Evolutionary conservation across 2,888 invertebrate species (phyloP).

Genomic region (Neoaliturus tenellus): DNA sequence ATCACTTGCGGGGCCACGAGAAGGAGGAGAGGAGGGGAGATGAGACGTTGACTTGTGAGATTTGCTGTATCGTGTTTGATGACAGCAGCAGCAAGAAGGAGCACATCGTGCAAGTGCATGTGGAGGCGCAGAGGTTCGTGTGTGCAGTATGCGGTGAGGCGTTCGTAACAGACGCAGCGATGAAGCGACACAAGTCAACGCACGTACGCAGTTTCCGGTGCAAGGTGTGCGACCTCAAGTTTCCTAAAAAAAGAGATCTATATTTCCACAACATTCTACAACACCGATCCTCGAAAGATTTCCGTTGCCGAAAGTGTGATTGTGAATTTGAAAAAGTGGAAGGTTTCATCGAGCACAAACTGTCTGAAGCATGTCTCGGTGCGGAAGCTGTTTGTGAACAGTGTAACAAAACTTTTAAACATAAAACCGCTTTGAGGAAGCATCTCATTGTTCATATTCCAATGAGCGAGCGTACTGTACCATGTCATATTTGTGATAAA

Average conservation of each 20-base stretch:
- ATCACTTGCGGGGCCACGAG: constrained; percentile 20
- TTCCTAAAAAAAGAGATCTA: background rate
- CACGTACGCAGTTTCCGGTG: constrained; percentile 3
- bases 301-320: background rate
- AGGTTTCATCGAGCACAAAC: constrained; percentile 13
- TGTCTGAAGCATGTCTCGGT: background rate
- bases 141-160: constrained; percentile 23
- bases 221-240: background rate
- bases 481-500: constrained; percentile 11
- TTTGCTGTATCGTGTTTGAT: constrained; percentile 33
- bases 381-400: background rate
- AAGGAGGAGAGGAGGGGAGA: background rate
- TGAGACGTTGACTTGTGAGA: constrained; percentile 16
- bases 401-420: constrained; percentile 8
- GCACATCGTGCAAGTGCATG: constrained; percentile 30
- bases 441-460: background rate
- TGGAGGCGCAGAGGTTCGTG: constrained; percentile 37
- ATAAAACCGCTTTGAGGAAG: constrained; percentile 23
- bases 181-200: background rate
- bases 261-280: background rate
- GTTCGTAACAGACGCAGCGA: constrained; percentile 24
- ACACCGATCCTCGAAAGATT: background rate
- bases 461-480: background rate
- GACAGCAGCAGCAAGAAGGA: constrained; percentile 39
- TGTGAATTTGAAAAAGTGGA: background rate